Evolutionary conservation across 2,888 invertebrate species (phyloP).

Genomic region (Cryptocheilus praepositus): DNA sequence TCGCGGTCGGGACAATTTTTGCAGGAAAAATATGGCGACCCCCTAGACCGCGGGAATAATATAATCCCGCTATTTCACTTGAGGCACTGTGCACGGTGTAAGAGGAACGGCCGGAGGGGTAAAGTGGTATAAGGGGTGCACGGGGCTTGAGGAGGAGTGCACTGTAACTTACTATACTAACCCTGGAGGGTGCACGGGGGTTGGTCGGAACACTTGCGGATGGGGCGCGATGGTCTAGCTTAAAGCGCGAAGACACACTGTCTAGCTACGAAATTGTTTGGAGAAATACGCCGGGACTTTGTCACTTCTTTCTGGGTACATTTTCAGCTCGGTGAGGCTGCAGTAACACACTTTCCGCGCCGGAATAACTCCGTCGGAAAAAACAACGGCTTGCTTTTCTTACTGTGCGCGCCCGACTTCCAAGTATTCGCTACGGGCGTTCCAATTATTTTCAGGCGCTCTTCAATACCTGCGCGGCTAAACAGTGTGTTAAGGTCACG

Average conservation of each 20-base stretch:
- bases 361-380: slow-evolving; percentile 40
- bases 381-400: slow-evolving; percentile 38
- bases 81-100: slow-evolving; percentile 43
- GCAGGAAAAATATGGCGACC: slow-evolving; percentile 52
- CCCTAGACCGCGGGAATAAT: slow-evolving; percentile 59
- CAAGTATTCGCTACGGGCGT: not conserved
- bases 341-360: slow-evolving; percentile 39
- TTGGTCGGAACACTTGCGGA: slow-evolving; percentile 52
- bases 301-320: slow-evolving; percentile 61
- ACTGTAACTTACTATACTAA: slow-evolving; percentile 25
- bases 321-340: slow-evolving; percentile 49
- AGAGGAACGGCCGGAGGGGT: slow-evolving; percentile 26
- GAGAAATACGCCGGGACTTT: slow-evolving; percentile 64
- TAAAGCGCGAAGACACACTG: slow-evolving; percentile 63
- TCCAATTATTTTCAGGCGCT: no score
- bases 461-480: no score
- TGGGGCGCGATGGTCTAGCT: slow-evolving; percentile 64
- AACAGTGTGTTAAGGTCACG: no score
- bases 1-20: slow-evolving; percentile 50
- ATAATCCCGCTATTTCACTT: slow-evolving; percentile 64
- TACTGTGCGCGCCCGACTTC: slow-evolving; percentile 17
- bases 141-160: slow-evolving; percentile 31
- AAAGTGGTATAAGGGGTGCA: slow-evolving; percentile 10
- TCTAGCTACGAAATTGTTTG: slow-evolving; percentile 65
- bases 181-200: slow-evolving; percentile 29